Conservation (phyloP, 2,888 invertebrate species). For the Scaptodrosophila latifasciaeformis region DNA sequence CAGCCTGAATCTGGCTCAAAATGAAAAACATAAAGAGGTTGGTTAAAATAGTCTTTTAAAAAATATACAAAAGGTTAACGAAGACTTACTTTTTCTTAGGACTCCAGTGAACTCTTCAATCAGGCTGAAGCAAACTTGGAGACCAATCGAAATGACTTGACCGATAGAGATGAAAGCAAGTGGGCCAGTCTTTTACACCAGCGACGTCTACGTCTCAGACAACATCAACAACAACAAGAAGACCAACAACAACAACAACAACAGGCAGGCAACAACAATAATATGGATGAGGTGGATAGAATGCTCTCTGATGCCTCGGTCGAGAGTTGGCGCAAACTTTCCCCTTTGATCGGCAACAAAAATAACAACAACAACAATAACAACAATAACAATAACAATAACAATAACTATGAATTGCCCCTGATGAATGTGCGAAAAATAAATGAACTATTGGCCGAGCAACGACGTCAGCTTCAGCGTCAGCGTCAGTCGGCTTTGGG, state of each 20-base stretch:
- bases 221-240: too few relatives aligned
- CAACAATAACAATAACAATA: constrained; percentile 25
- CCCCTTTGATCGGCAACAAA: constrained; percentile 7
- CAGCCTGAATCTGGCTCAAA: not conserved
- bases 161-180: too few relatives aligned
- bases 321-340: constrained; percentile 22
- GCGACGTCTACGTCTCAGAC: too few relatives aligned
- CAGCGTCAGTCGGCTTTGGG: constrained; percentile 43
- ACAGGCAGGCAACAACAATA: too few relatives aligned
- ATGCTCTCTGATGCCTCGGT: constrained; percentile 3
- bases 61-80: too few relatives aligned
- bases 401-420: constrained; percentile 10
- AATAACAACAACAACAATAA: constrained; percentile 17
- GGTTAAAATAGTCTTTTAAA: constrained; percentile 1
- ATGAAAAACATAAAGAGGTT: constrained; percentile 39
- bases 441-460: constrained; percentile 40
- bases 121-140: too few relatives aligned
- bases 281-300: too few relatives aligned
- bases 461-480: constrained; percentile 37
- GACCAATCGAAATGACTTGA: too few relatives aligned
- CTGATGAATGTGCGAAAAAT: not conserved
- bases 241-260: too few relatives aligned
- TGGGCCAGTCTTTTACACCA: too few relatives aligned
- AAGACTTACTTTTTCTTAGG: not conserved
- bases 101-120: not conserved